phyloP scores from a whole-genome alignment of 1,140 invertebrate genomes.

The Zaprionus africanus region DNA sequence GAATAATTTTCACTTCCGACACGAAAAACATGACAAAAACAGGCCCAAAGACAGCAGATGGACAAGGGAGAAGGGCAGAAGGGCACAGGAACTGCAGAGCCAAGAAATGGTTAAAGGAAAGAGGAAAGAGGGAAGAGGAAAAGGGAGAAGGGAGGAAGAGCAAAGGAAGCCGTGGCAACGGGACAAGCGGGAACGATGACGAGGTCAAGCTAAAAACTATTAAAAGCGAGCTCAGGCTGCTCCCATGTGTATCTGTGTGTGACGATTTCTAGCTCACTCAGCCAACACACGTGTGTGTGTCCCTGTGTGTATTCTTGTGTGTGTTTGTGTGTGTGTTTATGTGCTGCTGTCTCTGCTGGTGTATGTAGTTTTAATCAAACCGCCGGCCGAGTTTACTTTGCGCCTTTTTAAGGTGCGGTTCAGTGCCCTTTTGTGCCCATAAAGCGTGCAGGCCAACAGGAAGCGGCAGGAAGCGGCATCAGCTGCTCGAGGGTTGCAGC shows the following conservation, averaged over 20 bases:
- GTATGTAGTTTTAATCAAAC: constrained; percentile 78
- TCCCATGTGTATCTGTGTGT: constrained; percentile 75
- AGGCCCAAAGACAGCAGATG: constrained; percentile 54
- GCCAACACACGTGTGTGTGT: neutral
- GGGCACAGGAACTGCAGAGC: constrained; percentile 45
- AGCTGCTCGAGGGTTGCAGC: constrained; percentile 66
- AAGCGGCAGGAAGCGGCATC: constrained; percentile 64
- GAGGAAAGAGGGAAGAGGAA: constrained; percentile 13
- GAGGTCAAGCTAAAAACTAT: constrained; percentile 79
- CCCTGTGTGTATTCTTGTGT: constrained; percentile 28
- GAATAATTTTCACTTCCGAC: constrained; percentile 80
- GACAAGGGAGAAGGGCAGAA: constrained; percentile 16
- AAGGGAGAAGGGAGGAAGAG: neutral
- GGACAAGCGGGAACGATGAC: constrained; percentile 57
- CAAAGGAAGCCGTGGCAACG: too few relatives aligned
- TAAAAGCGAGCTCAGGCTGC: constrained; percentile 71
- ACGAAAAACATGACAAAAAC: constrained; percentile 69
- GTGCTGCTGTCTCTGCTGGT: neutral
- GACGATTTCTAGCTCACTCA: constrained; percentile 66
- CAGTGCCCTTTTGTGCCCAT: constrained; percentile 78
- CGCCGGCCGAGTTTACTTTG: constrained; percentile 77
- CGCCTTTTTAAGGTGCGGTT: constrained; percentile 80
- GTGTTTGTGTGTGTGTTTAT: constrained; percentile 36
- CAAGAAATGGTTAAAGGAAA: neutral
- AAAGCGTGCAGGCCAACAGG: constrained; percentile 46